Evolutionary conservation across 2,888 invertebrate species (phyloP).

Genomic region (Heliconius erato): DNA sequence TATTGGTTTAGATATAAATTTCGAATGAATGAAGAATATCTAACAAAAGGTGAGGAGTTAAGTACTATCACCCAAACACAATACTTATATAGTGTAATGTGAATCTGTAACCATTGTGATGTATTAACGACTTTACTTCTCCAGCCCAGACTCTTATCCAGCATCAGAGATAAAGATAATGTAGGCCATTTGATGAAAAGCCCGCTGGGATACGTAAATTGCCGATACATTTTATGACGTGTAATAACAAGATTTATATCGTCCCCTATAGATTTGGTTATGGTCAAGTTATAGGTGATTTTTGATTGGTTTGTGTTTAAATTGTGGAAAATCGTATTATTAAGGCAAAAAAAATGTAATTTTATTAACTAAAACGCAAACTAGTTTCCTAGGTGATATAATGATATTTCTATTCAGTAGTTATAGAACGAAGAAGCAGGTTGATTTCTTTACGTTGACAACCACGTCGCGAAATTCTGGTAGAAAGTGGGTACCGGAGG

Average conservation of each 20-base stretch:
- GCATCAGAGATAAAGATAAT: constrained; percentile 14
- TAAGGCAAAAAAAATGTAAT: neutral
- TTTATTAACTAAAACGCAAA: neutral
- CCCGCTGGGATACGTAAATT: constrained; percentile 23
- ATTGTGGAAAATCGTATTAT: constrained; percentile 6
- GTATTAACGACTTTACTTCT: neutral
- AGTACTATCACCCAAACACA: neutral
- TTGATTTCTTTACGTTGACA: neutral
- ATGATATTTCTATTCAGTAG: neutral
- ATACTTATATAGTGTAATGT: neutral
- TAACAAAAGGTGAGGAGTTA: neutral
- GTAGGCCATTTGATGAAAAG: constrained; percentile 24
- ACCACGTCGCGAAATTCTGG: too few species aligned
- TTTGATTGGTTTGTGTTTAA: constrained; percentile 10
- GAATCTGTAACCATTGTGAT: neutral
- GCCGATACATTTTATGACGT: constrained; percentile 24
- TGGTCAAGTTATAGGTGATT: constrained; percentile 10
- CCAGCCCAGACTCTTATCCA: neutral
- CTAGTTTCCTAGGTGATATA: too few species aligned
- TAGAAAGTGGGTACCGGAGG: too few species aligned
- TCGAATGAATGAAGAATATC: neutral
- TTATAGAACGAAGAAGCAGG: neutral
- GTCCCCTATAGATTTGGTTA: constrained; percentile 15
- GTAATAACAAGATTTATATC: constrained; percentile 22
- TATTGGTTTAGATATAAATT: neutral